Conservation (phyloP, 2,888 invertebrate species). For the Paralinhomoeus sp. region DNA sequence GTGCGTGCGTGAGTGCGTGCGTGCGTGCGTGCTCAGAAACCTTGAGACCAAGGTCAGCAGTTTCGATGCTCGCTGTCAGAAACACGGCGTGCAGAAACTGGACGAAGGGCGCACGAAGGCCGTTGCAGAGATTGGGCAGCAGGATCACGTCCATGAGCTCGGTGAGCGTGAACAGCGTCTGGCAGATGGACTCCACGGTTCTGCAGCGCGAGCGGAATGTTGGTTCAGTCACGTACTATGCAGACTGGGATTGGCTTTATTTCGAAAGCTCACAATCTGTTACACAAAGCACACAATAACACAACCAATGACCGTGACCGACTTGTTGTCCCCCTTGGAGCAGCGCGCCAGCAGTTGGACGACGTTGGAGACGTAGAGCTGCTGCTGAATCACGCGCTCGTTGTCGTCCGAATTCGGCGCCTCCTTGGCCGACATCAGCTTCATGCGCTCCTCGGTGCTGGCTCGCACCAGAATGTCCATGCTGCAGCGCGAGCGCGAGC, state of each 20-base stretch:
- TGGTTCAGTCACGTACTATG: no score
- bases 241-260: no score
- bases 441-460: neutral
- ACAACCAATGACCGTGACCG: no score
- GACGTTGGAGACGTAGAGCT: conserved; percentile 8
- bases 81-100: conserved; percentile 27
- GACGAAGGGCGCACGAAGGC: conserved; percentile 25
- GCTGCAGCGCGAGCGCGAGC: conserved; percentile 12
- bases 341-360: conserved; percentile 27
- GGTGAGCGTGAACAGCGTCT: conserved; percentile 25
- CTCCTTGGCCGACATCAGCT: conserved; percentile 1
- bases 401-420: neutral
- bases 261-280: no score
- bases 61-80: no score
- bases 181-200: conserved; percentile 28
- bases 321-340: conserved; percentile 26
- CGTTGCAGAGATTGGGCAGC: conserved; percentile 18
- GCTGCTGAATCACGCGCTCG: neutral
- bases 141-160: conserved; percentile 24
- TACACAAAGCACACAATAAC: no score
- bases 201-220: conserved; percentile 2
- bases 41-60: no score
- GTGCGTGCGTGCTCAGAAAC: no score
- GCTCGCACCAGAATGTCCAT: conserved; percentile 24
- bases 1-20: no score